These are phyloP conservation scores for Epizoanthus scotinus DNA, from an alignment of 92 coral and sea anemone genomes.

Conservation along the genomic window DNA sequence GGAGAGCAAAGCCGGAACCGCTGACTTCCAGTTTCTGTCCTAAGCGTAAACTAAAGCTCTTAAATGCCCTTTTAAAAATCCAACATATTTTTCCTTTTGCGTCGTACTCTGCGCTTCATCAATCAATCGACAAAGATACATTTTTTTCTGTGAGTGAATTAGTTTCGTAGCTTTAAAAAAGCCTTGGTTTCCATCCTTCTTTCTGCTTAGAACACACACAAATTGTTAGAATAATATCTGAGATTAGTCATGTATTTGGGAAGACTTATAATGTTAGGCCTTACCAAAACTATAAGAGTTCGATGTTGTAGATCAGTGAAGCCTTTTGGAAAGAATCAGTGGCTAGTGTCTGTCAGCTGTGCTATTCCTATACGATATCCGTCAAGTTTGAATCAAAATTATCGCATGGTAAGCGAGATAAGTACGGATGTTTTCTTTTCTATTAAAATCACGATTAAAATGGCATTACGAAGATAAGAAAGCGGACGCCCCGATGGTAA, in stretches of 20 bases:
- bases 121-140: conserved; percentile 35
- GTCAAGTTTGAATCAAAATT: conserved; percentile 32
- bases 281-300: too few species aligned
- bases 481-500: conserved; percentile 34
- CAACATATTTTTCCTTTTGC: neutral
- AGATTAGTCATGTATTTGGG: neutral
- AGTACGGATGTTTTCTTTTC: conserved; percentile 31
- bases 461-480: conserved; percentile 19
- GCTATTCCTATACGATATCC: conserved; percentile 5
- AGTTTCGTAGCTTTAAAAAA: neutral
- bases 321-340: neutral
- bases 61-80: too few species aligned
- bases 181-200: conserved; percentile 11
- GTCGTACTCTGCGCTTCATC: conserved; percentile 8
- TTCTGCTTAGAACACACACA: conserved; percentile 1
- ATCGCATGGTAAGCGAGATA: conserved; percentile 37
- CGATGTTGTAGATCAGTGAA: too few species aligned
- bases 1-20: too few species aligned
- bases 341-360: conserved; percentile 24
- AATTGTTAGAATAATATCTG: conserved; percentile 1
- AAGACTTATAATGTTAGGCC: neutral
- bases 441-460: conserved; percentile 20
- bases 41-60: too few species aligned
- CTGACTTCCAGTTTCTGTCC: too few species aligned
- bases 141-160: conserved; percentile 22